Evolutionary conservation across 2,113 vertebrate genomes (phyloP).

Genomic region (Saccopteryx bilineata): DNA sequence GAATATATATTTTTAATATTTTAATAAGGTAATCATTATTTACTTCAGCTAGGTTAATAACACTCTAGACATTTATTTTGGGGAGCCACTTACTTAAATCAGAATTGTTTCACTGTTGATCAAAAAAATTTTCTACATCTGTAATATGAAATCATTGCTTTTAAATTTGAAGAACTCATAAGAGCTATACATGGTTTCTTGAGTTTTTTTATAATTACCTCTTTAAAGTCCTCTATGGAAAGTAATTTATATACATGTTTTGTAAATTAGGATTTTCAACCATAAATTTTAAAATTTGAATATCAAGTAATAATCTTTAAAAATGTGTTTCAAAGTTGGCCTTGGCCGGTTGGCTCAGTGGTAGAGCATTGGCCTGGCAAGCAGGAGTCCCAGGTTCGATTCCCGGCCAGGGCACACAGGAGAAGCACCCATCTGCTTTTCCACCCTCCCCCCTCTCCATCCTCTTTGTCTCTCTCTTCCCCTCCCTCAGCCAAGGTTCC

Average conservation of each 20-base stretch:
- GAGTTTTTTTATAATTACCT: neutral
- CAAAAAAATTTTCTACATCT: neutral
- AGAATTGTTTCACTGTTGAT: neutral
- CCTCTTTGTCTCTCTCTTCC: too few relatives aligned
- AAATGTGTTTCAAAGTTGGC: neutral
- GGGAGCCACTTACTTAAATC: neutral
- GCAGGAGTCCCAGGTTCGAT: too few relatives aligned
- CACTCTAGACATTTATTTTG: neutral
- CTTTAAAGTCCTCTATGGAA: neutral
- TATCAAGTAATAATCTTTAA: neutral
- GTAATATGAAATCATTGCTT: constrained; percentile 49
- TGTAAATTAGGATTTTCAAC: neutral
- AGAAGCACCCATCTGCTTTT: too few relatives aligned
- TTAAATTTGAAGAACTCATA: constrained; percentile 46
- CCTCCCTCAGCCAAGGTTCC: too few relatives aligned
- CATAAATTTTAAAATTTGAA: constrained; percentile 13
- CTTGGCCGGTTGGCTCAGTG: too few relatives aligned
- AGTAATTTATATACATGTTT: neutral
- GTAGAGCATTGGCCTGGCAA: too few relatives aligned
- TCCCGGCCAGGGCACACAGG: too few relatives aligned
- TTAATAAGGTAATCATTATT: neutral
- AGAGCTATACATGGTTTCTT: constrained; percentile 42
- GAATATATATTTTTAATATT: neutral
- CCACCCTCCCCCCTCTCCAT: too few relatives aligned
- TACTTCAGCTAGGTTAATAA: neutral